phyloP scores from a whole-genome alignment of 1,140 invertebrate genomes.

The Anthonomus grandis region DNA sequence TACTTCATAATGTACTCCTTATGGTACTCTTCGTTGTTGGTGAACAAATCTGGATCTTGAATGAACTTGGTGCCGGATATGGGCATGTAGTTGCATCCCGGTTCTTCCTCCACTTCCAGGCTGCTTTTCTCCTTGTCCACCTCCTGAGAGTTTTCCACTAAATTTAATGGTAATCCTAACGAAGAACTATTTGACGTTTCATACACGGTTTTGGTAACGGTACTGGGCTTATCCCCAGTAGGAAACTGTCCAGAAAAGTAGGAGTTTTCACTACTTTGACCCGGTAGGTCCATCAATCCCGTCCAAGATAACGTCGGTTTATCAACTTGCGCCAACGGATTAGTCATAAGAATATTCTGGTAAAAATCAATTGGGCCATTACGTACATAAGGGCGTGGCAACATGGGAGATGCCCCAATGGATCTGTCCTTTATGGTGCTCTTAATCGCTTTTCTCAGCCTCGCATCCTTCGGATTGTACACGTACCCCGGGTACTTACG shows the following conservation, averaged over 20 bases:
- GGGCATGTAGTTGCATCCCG: conserved; percentile 20
- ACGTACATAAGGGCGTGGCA: conserved; percentile 28
- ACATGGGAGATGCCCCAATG: conserved; percentile 38
- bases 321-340: conserved; percentile 2
- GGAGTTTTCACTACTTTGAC: neutral
- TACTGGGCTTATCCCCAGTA: neutral
- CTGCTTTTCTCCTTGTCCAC: conserved; percentile 17
- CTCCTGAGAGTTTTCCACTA: neutral
- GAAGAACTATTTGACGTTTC: neutral
- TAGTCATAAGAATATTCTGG: neutral
- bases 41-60: conserved; percentile 26
- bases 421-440: conserved; percentile 39
- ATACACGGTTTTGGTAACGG: no score
- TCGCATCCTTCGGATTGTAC: conserved; percentile 63
- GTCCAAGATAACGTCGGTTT: conserved; percentile 13
- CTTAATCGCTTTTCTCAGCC: conserved; percentile 59
- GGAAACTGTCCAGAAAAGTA: neutral
- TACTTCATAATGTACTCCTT: conserved; percentile 32
- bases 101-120: conserved; percentile 4
- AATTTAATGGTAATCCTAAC: neutral
- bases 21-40: conserved; percentile 28
- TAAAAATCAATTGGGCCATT: conserved; percentile 17
- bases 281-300: conserved; percentile 10
- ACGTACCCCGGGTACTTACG: conserved; percentile 65
- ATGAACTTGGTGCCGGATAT: conserved; percentile 25